phyloP scores from a whole-genome alignment of 2,888 invertebrate genomes.

The Acleris literana region DNA sequence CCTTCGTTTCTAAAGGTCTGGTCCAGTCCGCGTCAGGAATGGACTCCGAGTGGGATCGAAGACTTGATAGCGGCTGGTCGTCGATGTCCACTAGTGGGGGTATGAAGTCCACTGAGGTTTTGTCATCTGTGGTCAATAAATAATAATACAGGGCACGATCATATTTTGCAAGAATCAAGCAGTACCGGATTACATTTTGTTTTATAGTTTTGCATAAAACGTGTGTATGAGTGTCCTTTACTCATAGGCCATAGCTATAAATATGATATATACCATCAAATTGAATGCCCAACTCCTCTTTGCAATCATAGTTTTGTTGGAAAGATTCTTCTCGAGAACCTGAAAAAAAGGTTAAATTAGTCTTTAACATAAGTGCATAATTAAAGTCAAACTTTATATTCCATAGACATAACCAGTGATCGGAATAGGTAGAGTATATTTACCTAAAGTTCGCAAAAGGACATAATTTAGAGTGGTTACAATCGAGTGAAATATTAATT shows the following conservation, averaged over 20 bases:
- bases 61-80: constrained; percentile 45
- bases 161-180: neutral
- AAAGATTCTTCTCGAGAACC: constrained; percentile 8
- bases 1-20: constrained; percentile 33
- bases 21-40: constrained; percentile 36
- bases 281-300: neutral
- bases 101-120: constrained; percentile 7
- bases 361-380: neutral
- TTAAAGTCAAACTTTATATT: too few relatives aligned
- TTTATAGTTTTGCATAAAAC: too few relatives aligned
- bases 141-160: neutral
- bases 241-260: too few relatives aligned
- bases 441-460: too few relatives aligned
- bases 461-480: too few relatives aligned
- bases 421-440: too few relatives aligned
- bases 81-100: constrained; percentile 42
- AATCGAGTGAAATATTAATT: too few relatives aligned
- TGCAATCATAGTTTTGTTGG: constrained; percentile 2
- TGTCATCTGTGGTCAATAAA: neutral
- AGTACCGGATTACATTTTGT: neutral
- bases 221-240: too few relatives aligned
- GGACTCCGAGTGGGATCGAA: constrained; percentile 36
- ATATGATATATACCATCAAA: constrained; percentile 3
- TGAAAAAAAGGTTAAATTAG: neutral
- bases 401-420: too few relatives aligned